phyloP scores from a whole-genome alignment of 2,797 vertebrate species.

The Manis crassicaudata region DNA sequence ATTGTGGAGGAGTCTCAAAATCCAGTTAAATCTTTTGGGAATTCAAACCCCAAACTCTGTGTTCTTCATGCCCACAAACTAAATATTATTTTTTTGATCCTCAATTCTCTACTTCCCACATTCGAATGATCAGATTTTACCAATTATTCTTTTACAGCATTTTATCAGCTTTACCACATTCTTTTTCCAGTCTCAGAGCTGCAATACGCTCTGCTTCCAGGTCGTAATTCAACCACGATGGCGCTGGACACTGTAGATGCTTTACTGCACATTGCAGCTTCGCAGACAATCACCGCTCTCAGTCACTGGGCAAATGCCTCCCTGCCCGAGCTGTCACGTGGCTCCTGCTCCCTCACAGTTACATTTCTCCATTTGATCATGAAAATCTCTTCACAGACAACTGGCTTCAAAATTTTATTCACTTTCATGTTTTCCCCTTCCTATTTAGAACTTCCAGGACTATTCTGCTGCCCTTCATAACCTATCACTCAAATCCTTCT shows the following conservation, averaged over 20 bases:
- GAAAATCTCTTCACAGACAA: background rate
- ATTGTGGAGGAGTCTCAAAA: slow-evolving; percentile 37
- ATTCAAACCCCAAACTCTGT: background rate
- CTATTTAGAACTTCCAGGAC: background rate
- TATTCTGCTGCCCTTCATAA: background rate
- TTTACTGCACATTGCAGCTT: background rate
- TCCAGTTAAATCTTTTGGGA: background rate
- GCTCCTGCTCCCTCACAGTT: background rate
- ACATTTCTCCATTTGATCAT: background rate
- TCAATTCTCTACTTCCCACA: background rate
- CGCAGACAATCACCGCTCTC: background rate
- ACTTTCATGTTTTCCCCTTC: background rate
- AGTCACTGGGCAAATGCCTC: background rate
- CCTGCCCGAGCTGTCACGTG: background rate
- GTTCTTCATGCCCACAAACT: background rate
- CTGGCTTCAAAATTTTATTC: background rate
- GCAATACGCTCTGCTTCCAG: background rate
- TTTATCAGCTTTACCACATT: slow-evolving; percentile 9
- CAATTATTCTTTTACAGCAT: background rate
- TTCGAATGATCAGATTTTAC: slow-evolving; percentile 8
- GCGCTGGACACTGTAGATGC: accelerated
- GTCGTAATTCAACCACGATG: background rate
- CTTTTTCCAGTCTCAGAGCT: background rate
- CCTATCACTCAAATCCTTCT: background rate
- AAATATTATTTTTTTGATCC: slow-evolving; percentile 52